phyloP scores from a whole-genome alignment of 2,888 invertebrate genomes.

The Ochropleura leucogaster region DNA sequence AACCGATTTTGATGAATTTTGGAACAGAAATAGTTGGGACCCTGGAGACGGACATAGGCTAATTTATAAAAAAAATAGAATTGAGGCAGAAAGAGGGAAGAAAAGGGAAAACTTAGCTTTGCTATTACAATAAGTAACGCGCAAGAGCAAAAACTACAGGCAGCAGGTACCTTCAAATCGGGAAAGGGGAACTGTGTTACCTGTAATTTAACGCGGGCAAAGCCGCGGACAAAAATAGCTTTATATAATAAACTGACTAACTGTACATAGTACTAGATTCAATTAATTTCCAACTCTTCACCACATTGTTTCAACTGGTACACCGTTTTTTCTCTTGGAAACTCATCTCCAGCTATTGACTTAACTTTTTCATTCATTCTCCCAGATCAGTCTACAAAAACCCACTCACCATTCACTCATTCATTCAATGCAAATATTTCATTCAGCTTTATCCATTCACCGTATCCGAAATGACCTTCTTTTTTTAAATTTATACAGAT shows the following conservation, averaged over 20 bases:
- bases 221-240: too few species aligned
- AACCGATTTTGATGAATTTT: too few species aligned
- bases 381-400: conserved; percentile 48
- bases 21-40: too few species aligned
- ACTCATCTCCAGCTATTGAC: conserved; percentile 19
- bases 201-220: too few species aligned
- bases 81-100: too few species aligned
- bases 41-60: too few species aligned
- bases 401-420: conserved; percentile 25
- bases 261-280: not conserved
- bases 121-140: too few species aligned
- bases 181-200: too few species aligned
- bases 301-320: not conserved
- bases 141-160: too few species aligned
- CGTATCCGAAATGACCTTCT: conserved; percentile 68
- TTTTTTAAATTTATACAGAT: conserved; percentile 83
- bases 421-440: conserved; percentile 51
- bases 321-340: conserved; percentile 10
- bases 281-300: conserved; percentile 14
- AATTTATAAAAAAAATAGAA: too few species aligned
- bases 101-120: too few species aligned
- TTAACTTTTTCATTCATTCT: conserved; percentile 37
- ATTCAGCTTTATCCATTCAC: conserved; percentile 58
- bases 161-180: too few species aligned
- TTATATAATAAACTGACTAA: not conserved